These are phyloP conservation scores for Trichacis sp. DNA, from an alignment of 2,888 invertebrate species.

Conservation along the genomic window DNA sequence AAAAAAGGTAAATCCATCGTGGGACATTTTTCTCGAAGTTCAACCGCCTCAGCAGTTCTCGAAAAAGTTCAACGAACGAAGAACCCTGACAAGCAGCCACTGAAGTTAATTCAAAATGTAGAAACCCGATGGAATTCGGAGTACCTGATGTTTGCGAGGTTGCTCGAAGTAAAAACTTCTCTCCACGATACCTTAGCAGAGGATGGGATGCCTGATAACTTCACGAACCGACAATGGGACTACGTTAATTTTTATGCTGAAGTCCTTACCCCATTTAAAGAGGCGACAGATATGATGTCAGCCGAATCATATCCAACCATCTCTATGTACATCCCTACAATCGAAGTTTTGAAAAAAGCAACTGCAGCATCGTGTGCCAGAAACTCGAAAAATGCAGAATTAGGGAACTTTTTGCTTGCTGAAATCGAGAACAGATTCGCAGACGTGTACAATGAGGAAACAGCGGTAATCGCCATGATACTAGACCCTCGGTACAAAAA, in stretches of 20 bases:
- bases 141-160: slow-evolving; percentile 36
- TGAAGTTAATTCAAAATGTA: slow-evolving; percentile 12
- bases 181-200: neutral
- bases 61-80: neutral
- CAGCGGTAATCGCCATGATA: slow-evolving; percentile 35
- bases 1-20: slow-evolving; percentile 27
- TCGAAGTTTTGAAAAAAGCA: slow-evolving; percentile 6
- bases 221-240: slow-evolving; percentile 35
- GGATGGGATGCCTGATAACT: slow-evolving; percentile 23
- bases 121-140: slow-evolving; percentile 37
- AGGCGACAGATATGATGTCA: slow-evolving; percentile 23
- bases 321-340: slow-evolving; percentile 15
- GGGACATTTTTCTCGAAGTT: slow-evolving; percentile 17
- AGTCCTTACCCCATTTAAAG: slow-evolving; percentile 32
- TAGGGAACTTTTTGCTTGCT: neutral
- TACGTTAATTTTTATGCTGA: slow-evolving; percentile 25
- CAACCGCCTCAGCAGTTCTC: slow-evolving; percentile 8
- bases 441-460: slow-evolving; percentile 27
- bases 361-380: neutral
- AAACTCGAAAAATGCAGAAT: neutral
- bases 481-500: slow-evolving; percentile 41
- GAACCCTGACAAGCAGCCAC: neutral
- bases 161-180: slow-evolving; percentile 26
- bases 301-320: slow-evolving; percentile 32
- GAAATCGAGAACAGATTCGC: slow-evolving; percentile 17